A percentile compares a stretch with the other conserved stretches of the same genome.
Evolutionary conservation across 2,888 invertebrate genomes (phyloP).

Genomic region (Tiliacea citrago): DNA sequence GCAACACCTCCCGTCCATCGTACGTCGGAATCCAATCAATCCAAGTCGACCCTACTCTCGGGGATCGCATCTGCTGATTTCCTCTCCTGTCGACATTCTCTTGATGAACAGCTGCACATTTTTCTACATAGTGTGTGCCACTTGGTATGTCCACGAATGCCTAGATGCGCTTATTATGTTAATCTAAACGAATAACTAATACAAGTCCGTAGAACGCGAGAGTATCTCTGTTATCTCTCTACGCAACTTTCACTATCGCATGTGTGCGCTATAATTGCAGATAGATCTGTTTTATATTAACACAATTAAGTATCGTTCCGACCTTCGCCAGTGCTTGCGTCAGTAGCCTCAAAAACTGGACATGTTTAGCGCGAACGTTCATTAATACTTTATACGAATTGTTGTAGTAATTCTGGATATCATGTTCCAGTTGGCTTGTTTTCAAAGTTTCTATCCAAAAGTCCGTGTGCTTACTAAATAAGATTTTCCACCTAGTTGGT

Average conservation of each 20-base stretch:
- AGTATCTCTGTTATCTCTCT: slow-evolving; percentile 59
- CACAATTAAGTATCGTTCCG: slow-evolving; percentile 50
- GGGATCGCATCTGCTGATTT: slow-evolving; percentile 33
- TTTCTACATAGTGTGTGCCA: slow-evolving; percentile 36
- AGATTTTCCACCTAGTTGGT: background rate
- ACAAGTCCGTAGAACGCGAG: slow-evolving; percentile 48
- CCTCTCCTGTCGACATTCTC: slow-evolving; percentile 21
- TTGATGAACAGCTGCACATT: slow-evolving; percentile 26
- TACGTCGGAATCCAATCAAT: slow-evolving; percentile 46
- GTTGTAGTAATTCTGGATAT: slow-evolving; percentile 32
- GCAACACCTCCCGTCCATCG: slow-evolving; percentile 38
- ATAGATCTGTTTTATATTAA: slow-evolving; percentile 59
- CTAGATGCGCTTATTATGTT: slow-evolving; percentile 60
- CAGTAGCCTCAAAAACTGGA: slow-evolving; percentile 60
- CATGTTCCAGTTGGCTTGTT: slow-evolving; percentile 49
- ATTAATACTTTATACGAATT: slow-evolving; percentile 38
- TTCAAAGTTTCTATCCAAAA: slow-evolving; percentile 34
- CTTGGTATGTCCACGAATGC: slow-evolving; percentile 36
- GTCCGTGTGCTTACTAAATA: background rate
- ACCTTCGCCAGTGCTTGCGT: slow-evolving; percentile 53
- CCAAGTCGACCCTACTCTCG: slow-evolving; percentile 53
- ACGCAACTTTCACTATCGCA: slow-evolving; percentile 68
- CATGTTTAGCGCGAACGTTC: slow-evolving; percentile 52
- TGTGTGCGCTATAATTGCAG: slow-evolving; percentile 47
- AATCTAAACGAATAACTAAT: slow-evolving; percentile 63